A percentile compares a stretch with the other conserved stretches of the same genome.
These are phyloP conservation scores for Thereva nobilitata DNA, from an alignment of 2,888 invertebrate species.

Conservation along the genomic window DNA sequence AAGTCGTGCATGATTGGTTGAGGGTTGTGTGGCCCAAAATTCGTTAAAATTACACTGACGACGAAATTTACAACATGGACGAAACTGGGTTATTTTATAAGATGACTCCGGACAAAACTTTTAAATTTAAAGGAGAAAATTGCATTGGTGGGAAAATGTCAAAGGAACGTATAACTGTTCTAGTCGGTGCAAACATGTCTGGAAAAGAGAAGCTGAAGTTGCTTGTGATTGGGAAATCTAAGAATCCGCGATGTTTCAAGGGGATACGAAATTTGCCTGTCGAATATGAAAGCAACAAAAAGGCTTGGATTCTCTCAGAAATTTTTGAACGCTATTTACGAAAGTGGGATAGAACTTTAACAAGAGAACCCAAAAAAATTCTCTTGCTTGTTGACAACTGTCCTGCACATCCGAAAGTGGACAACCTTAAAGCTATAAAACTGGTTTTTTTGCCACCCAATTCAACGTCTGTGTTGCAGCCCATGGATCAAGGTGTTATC, in stretches of 20 bases:
- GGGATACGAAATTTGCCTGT: conserved; percentile 7
- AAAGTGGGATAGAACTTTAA: conserved; percentile 40
- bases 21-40: neutral
- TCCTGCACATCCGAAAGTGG: conserved; percentile 40
- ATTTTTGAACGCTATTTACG: conserved; percentile 39
- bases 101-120: conserved; percentile 7
- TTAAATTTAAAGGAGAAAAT: conserved; percentile 38
- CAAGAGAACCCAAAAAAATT: conserved; percentile 43
- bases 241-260: conserved; percentile 45
- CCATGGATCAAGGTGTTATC: conserved; percentile 44
- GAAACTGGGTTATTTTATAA: conserved; percentile 26
- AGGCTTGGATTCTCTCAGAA: conserved; percentile 20
- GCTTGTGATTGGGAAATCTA: conserved; percentile 45
- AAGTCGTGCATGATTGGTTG: no score
- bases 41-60: neutral
- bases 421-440: conserved; percentile 41
- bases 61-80: conserved; percentile 24
- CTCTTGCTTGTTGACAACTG: conserved; percentile 46
- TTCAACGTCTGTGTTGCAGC: conserved; percentile 41
- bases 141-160: conserved; percentile 44
- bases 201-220: conserved; percentile 44
- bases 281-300: neutral
- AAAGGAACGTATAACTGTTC: conserved; percentile 44
- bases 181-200: conserved; percentile 45
- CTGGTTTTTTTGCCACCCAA: conserved; percentile 47